Base-by-base conservation (phyloP, 2,113 vertebrate genomes). In the Hippoglossus stenolepis region DNA sequence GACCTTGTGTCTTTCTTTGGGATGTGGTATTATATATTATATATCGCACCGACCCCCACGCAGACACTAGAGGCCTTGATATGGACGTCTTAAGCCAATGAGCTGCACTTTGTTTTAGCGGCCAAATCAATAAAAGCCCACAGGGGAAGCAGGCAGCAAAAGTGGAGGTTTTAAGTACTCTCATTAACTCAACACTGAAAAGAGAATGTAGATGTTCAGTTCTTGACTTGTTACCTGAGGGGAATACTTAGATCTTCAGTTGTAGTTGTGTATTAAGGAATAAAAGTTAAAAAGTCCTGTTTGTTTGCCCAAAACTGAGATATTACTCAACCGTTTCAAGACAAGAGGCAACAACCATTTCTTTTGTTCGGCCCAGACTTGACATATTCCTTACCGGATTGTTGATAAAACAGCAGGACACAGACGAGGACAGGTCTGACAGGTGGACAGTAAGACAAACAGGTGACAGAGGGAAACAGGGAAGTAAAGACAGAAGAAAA, bases 51-150 rank as follows among this genome's bases (percentile, higher is more conserved):
- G 15, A 63, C 23, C 54, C 54, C 70, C 18, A 38, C 20, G 62
- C 51, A 70, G 11, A 59, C 73, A 61, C 69, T 54, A 40, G 74
- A 75, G 83, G 71, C 49, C 78, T 87, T 88, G 77, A 74, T 88
- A 87, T 54, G 28, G 28, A 78, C 68, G 71, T 75, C 72, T 86
- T 91, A 92, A 91, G 91, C 88, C 88, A 86, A 82, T 90, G 88
- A 91, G 83, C 87, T 13, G 49, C 87, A 87, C 80, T 86, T 89
- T 88, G 86, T 86, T 87, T 90, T 70, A 90, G 77, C 79, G 79
- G 84, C 84, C 80, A 78, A 87, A 92, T 90, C 92, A 83, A 91
- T 90, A 89, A 82, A 77, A 77, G 70, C 65, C 73, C 86, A 82
- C 86, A 66, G 77, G 89, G 85, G 85, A 85, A 54, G 23, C 49